These are phyloP conservation scores for Hydractinia symbiolongicarpus DNA, from an alignment of 30 jellyfish, hydroid and myxozoan species.

Conservation along the genomic window DNA sequence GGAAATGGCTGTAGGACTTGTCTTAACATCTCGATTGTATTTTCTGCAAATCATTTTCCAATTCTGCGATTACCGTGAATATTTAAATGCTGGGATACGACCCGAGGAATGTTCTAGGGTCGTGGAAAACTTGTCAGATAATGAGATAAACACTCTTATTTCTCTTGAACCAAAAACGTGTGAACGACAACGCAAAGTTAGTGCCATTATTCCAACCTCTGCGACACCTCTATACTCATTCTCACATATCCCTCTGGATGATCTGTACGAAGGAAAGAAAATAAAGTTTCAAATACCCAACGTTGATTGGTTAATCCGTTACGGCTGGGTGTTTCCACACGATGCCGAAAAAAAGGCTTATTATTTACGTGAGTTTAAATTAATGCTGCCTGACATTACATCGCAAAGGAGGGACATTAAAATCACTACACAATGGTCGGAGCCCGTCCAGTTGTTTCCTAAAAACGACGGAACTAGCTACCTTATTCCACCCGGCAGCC, in stretches of 20 bases:
- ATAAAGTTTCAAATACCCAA: constrained; percentile 31
- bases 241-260: constrained; percentile 17
- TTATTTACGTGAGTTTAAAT: not conserved
- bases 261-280: constrained; percentile 30
- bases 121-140: constrained; percentile 10
- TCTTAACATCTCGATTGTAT: constrained; percentile 24
- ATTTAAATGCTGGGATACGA: constrained; percentile 38
- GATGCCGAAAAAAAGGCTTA: not conserved
- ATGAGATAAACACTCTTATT: constrained; percentile 32
- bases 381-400: constrained; percentile 6
- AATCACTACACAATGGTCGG: not conserved
- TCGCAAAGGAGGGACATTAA: not conserved
- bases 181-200: constrained; percentile 20
- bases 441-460: not conserved
- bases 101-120: constrained; percentile 38
- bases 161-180: constrained; percentile 25
- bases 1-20: constrained; percentile 18
- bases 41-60: constrained; percentile 22
- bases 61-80: constrained; percentile 40
- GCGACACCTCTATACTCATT: not conserved
- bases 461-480: not conserved
- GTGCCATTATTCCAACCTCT: constrained; percentile 29
- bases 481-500: constrained; percentile 1
- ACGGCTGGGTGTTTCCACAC: constrained; percentile 34
- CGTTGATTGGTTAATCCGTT: constrained; percentile 33